These are phyloP conservation scores for Chromoteleia sp. DNA, from an alignment of 2,888 invertebrate genomes.

Conservation along the genomic window DNA sequence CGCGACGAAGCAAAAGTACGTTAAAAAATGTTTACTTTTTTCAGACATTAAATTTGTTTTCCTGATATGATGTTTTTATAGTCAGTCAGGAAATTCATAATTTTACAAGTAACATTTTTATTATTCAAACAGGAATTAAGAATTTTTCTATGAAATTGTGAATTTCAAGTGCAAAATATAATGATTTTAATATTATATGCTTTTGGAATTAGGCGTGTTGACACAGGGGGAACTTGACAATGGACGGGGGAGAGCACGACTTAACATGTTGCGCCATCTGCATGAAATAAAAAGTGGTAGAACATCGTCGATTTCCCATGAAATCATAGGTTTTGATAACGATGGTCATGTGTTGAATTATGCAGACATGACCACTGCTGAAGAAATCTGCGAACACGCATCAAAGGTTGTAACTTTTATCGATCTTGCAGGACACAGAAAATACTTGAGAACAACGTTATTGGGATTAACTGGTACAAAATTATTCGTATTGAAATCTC, in stretches of 20 bases:
- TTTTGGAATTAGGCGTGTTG: conserved; percentile 89
- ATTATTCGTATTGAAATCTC: neutral
- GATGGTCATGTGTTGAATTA: conserved; percentile 94
- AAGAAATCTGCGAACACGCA: conserved; percentile 96
- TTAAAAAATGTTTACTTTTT: too few species aligned
- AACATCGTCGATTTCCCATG: conserved; percentile 97
- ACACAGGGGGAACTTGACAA: conserved; percentile 98
- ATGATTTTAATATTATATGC: neutral
- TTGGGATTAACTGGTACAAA: conserved; percentile 92
- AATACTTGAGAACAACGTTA: conserved; percentile 97
- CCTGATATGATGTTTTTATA: conserved; percentile 24
- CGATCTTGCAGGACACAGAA: conserved; percentile 98
- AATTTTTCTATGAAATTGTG: too few species aligned
- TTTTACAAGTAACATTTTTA: too few species aligned
- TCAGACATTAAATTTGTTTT: too few species aligned
- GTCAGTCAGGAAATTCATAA: conserved; percentile 47
- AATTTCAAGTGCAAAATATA: too few species aligned
- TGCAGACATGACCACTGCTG: conserved; percentile 95
- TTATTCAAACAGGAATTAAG: too few species aligned
- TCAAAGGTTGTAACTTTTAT: conserved; percentile 97
- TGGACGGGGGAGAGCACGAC: conserved; percentile 95
- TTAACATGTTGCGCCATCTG: conserved; percentile 97
- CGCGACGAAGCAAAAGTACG: too few species aligned
- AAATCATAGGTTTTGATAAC: conserved; percentile 97
- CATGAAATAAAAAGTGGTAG: conserved; percentile 98